Evolutionary conservation across 2,888 invertebrate species (phyloP).

Genomic region (Mechanitis messenoides): DNA sequence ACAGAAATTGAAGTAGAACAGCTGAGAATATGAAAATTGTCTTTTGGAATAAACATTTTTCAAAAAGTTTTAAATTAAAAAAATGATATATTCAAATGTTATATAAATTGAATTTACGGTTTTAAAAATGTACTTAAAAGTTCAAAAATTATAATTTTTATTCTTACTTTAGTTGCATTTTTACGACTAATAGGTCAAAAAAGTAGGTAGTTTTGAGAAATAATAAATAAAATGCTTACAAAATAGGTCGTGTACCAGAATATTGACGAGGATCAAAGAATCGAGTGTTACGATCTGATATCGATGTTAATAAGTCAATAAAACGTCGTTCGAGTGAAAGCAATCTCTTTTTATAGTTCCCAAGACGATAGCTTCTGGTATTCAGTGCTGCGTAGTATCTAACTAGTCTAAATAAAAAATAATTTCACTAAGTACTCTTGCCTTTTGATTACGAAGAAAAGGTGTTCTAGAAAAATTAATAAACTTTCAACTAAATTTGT

Average conservation of each 20-base stretch:
- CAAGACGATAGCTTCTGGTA: slow-evolving; percentile 65
- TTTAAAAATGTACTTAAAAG: too few relatives aligned
- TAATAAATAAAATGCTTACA: slow-evolving; percentile 31
- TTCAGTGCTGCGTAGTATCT: slow-evolving; percentile 59
- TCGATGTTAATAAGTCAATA: slow-evolving; percentile 76
- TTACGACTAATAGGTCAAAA: slow-evolving; percentile 15
- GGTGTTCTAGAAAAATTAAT: background rate
- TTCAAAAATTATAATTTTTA: too few relatives aligned
- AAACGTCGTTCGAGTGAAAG: slow-evolving; percentile 71
- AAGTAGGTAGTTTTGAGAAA: background rate
- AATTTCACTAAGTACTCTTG: slow-evolving; percentile 1
- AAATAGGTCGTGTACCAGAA: slow-evolving; percentile 54
- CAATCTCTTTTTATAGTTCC: slow-evolving; percentile 75
- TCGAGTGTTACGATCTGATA: slow-evolving; percentile 73
- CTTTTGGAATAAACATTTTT: too few relatives aligned
- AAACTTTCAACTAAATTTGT: too few relatives aligned
- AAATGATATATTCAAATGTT: too few relatives aligned
- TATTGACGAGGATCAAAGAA: slow-evolving; percentile 71
- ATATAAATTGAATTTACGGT: too few relatives aligned
- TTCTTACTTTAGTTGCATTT: too few relatives aligned
- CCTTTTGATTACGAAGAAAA: background rate
- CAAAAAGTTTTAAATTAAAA: too few relatives aligned
- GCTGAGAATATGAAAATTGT: too few relatives aligned
- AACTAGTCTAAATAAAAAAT: slow-evolving; percentile 14
- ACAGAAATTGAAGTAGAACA: background rate